Base-by-base conservation (phyloP, 2,888 invertebrate genomes). In the Cephus sareptanus region DNA sequence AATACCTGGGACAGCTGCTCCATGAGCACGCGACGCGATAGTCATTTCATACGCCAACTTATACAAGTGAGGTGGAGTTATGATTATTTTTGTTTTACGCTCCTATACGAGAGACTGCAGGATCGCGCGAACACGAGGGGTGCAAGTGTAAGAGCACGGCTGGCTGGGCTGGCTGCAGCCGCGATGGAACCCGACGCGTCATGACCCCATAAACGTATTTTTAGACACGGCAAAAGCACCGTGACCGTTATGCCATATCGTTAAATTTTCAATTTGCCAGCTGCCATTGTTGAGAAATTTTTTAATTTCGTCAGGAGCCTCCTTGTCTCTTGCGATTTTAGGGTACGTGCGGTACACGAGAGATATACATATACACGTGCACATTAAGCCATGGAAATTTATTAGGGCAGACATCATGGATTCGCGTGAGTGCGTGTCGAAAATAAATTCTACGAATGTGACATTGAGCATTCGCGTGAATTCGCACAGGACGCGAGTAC, bases 171-270 rank as follows among this genome's bases (percentile, higher is more conserved):
- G 70, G 31, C 33, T 73, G 74, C 79, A 40, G 71, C 80, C 33
- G 31, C 35, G 74, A 40, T 56, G 74, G 71, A 73, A 56, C 68
- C 74, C 73, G 35, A 74, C 69, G 73, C 74, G 85, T 89, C 89
- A 89, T 83, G 86, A 86, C 87, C 86, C 83, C 85, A 88, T 89
- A 90, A 90, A 89, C 82, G 85, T 89, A 89, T 90, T 90, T 90
- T 90, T 89, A 87, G 88, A 86, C 74, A 77, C 70, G 78, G 76
- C 75, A 69, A 80, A 80, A 77, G 75, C 40, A 76, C 69, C 56
- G 79, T 77, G 76, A 30, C 76, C 74, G 76, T 77, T 70, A 78
- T 78, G 76, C 82, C 68, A 84, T 86, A 85, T 85, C 85, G 82
- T 86, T 83, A 85, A 83, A 81, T 83, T 83, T 85, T 85, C 83